Percentiles rank a stretch among this genome's conserved stretches.
phyloP scores from a whole-genome alignment of 2,888 invertebrate genomes.

The Amblyjoppa proteus region DNA sequence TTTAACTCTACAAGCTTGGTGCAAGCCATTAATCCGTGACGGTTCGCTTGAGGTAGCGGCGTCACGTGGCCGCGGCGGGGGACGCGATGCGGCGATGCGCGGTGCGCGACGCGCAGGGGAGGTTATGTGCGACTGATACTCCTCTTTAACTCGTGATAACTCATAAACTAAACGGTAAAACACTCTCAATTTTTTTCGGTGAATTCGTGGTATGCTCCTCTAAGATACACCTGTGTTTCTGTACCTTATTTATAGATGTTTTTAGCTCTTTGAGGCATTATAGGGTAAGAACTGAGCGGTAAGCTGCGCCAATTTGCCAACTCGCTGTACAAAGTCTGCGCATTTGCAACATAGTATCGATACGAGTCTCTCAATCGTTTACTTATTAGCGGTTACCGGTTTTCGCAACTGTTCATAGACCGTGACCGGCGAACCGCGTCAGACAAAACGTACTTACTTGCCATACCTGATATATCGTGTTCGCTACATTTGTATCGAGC shows the following conservation, averaged over 20 bases:
- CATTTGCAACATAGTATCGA: neutral
- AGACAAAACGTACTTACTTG: slow-evolving; percentile 55
- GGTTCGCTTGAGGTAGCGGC: neutral
- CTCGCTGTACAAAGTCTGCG: neutral
- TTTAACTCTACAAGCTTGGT: slow-evolving; percentile 1
- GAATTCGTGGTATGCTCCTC: neutral
- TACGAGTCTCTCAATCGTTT: slow-evolving; percentile 46
- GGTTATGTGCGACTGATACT: neutral
- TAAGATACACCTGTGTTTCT: no score
- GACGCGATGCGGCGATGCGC: no score
- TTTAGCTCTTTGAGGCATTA: neutral
- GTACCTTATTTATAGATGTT: no score
- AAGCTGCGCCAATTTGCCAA: neutral
- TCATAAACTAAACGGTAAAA: neutral
- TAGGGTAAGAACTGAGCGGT: neutral
- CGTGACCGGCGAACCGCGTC: slow-evolving; percentile 56
- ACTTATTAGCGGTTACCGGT: slow-evolving; percentile 41
- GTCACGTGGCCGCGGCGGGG: neutral
- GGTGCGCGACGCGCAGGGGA: neutral
- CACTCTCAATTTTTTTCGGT: neutral
- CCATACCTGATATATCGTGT: slow-evolving; percentile 17
- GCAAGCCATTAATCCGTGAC: slow-evolving; percentile 1
- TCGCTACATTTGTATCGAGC: slow-evolving; percentile 37
- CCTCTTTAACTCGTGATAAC: neutral
- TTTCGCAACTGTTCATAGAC: slow-evolving; percentile 58